A percentile compares a stretch with the other conserved stretches of the same genome.
Evolutionary conservation across 2,888 invertebrate genomes (phyloP).

Genomic region (Trypoxylon attenuatum): DNA sequence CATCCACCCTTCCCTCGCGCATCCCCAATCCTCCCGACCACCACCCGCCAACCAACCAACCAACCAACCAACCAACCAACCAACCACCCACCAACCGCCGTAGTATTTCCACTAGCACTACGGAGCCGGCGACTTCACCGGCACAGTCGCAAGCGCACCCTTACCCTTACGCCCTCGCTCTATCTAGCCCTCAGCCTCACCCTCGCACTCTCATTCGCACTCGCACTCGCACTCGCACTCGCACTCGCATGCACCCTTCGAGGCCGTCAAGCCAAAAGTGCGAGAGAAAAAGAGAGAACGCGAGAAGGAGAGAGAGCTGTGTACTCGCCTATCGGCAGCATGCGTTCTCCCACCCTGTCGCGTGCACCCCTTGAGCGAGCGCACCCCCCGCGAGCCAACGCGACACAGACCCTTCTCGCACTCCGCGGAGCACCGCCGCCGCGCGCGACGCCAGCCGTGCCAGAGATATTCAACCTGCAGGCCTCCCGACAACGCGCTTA

Average conservation of each 20-base stretch:
- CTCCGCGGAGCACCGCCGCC: background rate
- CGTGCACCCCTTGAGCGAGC: no score
- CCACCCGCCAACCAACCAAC: conserved; percentile 17
- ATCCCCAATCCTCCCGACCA: conserved; percentile 5
- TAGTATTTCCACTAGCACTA: no score
- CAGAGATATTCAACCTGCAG: conserved; percentile 44
- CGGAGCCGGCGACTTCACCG: conserved; percentile 3
- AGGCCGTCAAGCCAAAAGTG: no score
- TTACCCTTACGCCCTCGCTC: background rate
- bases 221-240: background rate
- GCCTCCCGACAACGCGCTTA: conserved; percentile 46
- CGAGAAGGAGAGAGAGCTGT: no score
- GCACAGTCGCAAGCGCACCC: conserved; percentile 8
- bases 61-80: conserved; percentile 13
- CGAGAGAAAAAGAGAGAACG: no score
- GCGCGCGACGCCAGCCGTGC: conserved; percentile 14
- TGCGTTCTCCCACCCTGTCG: no score
- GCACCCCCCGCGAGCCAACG: conserved; percentile 29
- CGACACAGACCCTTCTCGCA: conserved; percentile 14
- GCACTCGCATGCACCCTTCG: background rate
- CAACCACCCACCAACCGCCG: conserved; percentile 27
- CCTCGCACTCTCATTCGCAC: no score
- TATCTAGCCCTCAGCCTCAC: background rate
- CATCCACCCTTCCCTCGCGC: conserved; percentile 34
- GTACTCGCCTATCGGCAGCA: no score